Evolutionary conservation across 1,140 invertebrate species (phyloP).

Genomic region (Papilio polytes): DNA sequence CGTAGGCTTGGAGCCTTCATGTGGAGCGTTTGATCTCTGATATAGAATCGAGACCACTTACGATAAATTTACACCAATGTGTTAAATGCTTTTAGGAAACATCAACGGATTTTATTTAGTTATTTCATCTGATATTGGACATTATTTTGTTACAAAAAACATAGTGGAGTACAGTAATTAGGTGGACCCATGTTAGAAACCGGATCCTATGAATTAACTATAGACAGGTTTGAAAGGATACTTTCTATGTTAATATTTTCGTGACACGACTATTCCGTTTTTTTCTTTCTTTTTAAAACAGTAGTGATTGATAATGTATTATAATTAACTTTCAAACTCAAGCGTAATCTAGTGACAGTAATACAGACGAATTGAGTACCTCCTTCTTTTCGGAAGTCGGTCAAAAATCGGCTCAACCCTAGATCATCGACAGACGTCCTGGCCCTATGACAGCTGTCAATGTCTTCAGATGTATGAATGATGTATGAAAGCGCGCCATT

Average conservation of each 20-base stretch:
- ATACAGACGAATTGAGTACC: too few species aligned
- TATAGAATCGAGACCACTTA: constrained; percentile 27
- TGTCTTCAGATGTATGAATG: too few species aligned
- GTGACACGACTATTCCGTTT: not conserved
- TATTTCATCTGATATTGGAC: not conserved
- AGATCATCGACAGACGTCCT: too few species aligned
- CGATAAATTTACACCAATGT: constrained; percentile 35
- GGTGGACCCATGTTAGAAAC: not conserved
- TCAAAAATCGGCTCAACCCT: too few species aligned
- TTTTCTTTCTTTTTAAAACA: too few species aligned
- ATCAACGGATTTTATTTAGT: constrained; percentile 12
- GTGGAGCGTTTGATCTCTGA: constrained; percentile 31
- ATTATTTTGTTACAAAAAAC: constrained; percentile 3
- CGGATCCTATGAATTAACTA: not conserved
- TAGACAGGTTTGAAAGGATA: not conserved
- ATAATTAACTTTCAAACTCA: not conserved
- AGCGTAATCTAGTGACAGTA: too few species aligned
- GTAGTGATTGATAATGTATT: not conserved
- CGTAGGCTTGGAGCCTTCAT: constrained; percentile 15
- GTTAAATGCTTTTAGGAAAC: constrained; percentile 36
- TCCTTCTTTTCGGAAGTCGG: too few species aligned
- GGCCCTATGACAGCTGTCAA: too few species aligned
- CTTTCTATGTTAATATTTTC: not conserved
- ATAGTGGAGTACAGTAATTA: not conserved
- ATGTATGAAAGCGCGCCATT: too few species aligned